Conservation (phyloP, 2,888 invertebrate species). For the Scaptodrosophila latifasciaeformis region DNA sequence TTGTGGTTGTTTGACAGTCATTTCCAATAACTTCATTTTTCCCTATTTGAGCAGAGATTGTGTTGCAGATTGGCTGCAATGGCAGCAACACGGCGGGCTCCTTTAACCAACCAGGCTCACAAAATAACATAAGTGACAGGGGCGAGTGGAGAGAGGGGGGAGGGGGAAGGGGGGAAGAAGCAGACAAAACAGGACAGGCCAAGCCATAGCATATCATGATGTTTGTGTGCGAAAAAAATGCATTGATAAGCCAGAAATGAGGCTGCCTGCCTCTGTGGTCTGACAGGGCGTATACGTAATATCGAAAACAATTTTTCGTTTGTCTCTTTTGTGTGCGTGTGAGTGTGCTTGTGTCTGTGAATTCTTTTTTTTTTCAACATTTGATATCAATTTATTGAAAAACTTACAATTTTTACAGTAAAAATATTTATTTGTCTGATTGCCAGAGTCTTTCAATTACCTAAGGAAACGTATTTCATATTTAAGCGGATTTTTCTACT, state of each 20-base stretch:
- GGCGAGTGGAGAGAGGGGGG: too few relatives aligned
- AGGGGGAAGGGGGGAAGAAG: background rate
- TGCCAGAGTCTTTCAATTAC: too few relatives aligned
- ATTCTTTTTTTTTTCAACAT: conserved; percentile 23
- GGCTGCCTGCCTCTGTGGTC: conserved; percentile 27
- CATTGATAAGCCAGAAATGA: conserved; percentile 60
- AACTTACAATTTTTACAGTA: too few relatives aligned
- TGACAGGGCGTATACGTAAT: conserved; percentile 35
- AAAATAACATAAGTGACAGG: conserved; percentile 22
- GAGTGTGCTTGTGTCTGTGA: conserved; percentile 2
- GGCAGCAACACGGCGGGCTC: conserved; percentile 14
- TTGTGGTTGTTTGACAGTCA: conserved; percentile 50
- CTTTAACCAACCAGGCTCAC: conserved; percentile 33
- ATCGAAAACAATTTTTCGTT: conserved; percentile 37
- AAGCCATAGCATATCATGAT: too few relatives aligned
- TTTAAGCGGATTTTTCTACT: too few relatives aligned
- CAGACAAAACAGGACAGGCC: conserved; percentile 14
- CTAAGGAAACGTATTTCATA: too few relatives aligned
- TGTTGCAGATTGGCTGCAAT: conserved; percentile 58
- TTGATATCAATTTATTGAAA: too few relatives aligned
- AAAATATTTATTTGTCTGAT: too few relatives aligned
- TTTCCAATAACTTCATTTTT: conserved; percentile 66
- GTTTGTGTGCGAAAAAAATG: too few relatives aligned
- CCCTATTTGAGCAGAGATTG: conserved; percentile 66
- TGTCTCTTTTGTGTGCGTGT: conserved; percentile 13